Evolutionary conservation across 2,888 invertebrate genomes (phyloP).

Genomic region (Cetonia aurata): DNA sequence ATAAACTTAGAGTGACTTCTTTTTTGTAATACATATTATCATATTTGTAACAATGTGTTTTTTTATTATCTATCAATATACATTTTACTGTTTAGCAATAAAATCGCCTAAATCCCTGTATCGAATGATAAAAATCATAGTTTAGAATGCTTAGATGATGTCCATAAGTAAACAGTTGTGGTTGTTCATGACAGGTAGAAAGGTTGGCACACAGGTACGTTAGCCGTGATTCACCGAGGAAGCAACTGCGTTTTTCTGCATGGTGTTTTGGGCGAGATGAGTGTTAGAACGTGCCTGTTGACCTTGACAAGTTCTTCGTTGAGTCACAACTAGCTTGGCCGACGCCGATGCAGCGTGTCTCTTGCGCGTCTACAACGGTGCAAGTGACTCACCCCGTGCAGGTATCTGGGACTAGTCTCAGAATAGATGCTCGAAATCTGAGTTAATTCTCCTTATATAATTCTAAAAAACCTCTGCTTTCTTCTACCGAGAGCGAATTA

Average conservation of each 20-base stretch:
- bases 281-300: conserved; percentile 59
- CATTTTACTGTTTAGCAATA: conserved; percentile 12
- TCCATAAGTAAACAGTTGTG: conserved; percentile 34
- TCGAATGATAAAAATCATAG: conserved; percentile 24
- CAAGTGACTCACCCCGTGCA: conserved; percentile 29
- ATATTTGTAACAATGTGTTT: too few relatives aligned
- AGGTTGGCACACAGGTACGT: conserved; percentile 38
- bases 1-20: too few relatives aligned
- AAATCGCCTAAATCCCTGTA: not conserved
- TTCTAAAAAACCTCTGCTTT: too few relatives aligned
- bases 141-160: conserved; percentile 30
- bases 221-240: conserved; percentile 48
- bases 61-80: conserved; percentile 23
- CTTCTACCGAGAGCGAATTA: not conserved
- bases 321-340: conserved; percentile 49
- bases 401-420: conserved; percentile 20
- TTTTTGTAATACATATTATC: too few relatives aligned
- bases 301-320: conserved; percentile 61
- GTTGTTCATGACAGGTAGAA: conserved; percentile 44
- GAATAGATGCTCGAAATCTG: not conserved
- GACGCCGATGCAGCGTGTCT: conserved; percentile 50
- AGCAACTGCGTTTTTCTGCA: conserved; percentile 53
- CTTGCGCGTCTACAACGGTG: conserved; percentile 48
- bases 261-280: conserved; percentile 52
- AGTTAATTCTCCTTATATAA: too few relatives aligned